phyloP scores from a whole-genome alignment of 2,797 vertebrate species.

The Halcyon badia region DNA sequence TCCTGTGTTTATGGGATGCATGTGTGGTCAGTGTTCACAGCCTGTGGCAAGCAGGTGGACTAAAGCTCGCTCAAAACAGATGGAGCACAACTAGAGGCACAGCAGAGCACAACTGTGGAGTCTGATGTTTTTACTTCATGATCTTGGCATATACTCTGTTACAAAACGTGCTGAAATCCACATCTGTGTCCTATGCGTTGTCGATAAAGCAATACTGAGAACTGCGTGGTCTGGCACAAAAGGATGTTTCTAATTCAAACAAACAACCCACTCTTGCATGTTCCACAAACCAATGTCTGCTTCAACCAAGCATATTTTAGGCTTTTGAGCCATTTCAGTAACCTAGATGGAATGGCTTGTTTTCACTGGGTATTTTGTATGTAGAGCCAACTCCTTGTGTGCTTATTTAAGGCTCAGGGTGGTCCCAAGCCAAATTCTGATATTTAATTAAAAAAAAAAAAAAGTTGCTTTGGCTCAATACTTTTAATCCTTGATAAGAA shows the following conservation, averaged over 20 bases:
- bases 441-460: neutral
- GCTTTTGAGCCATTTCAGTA: neutral
- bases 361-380: neutral
- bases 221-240: neutral
- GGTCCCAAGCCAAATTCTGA: neutral
- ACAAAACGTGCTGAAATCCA: constrained; percentile 33
- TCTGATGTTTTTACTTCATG: neutral
- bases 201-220: neutral
- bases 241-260: neutral
- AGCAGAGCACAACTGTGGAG: neutral
- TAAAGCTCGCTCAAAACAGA: neutral
- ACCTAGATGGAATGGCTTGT: neutral
- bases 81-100: neutral
- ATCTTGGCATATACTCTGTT: neutral
- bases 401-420: neutral
- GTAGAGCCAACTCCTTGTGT: neutral
- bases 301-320: rapidly evolving
- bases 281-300: neutral
- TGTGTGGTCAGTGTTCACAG: neutral
- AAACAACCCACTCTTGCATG: neutral
- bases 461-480: neutral
- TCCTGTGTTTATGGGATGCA: rapidly evolving
- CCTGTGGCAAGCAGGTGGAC: neutral
- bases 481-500: neutral
- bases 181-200: neutral